phyloP scores from a whole-genome alignment of 2,888 invertebrate species.

The Sinotaia quadrata region DNA sequence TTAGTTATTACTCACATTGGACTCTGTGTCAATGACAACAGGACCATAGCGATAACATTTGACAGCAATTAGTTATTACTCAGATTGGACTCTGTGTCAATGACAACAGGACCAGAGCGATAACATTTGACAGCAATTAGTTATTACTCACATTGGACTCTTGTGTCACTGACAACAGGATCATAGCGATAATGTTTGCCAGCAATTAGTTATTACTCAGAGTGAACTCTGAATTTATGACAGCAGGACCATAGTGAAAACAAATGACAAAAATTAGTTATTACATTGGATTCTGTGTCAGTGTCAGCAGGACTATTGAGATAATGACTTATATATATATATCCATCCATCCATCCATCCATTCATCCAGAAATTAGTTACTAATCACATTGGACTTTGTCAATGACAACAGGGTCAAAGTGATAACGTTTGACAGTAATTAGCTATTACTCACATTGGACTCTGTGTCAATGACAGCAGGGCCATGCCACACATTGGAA shows the following conservation, averaged over 20 bases:
- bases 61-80: too few species aligned
- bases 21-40: slow-evolving; percentile 65
- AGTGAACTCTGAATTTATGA: slow-evolving; percentile 65
- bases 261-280: too few species aligned
- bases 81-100: slow-evolving; percentile 65
- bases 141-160: slow-evolving; percentile 62
- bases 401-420: too few species aligned
- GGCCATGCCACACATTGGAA: slow-evolving; percentile 61
- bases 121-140: too few species aligned
- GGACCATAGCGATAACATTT: too few species aligned
- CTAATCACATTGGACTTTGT: too few species aligned
- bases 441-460: slow-evolving; percentile 59
- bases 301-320: slow-evolving; percentile 66
- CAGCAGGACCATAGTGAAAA: slow-evolving; percentile 67
- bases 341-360: too few species aligned
- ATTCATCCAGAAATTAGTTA: too few species aligned
- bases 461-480: slow-evolving; percentile 65
- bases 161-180: slow-evolving; percentile 64
- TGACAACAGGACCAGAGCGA: slow-evolving; percentile 67
- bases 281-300: slow-evolving; percentile 62
- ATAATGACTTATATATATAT: too few species aligned
- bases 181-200: too few species aligned
- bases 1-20: slow-evolving; percentile 57
- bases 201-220: too few species aligned
- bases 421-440: too few species aligned